Evolutionary conservation across 2,797 vertebrate species (phyloP).

Genomic region (Acipenser transmontanus): DNA sequence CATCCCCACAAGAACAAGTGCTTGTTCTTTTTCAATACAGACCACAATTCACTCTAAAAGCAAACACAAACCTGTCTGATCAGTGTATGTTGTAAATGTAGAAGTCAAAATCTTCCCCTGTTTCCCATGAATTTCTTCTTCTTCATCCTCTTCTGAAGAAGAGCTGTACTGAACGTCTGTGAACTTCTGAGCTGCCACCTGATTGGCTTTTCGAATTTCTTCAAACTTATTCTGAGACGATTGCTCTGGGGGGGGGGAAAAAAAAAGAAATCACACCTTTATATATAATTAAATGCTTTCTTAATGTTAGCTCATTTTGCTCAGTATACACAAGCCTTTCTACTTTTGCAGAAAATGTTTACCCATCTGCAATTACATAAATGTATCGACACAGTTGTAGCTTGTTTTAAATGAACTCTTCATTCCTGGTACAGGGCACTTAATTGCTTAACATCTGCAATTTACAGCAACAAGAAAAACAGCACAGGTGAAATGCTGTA

Average conservation of each 20-base stretch:
- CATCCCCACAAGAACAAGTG: neutral
- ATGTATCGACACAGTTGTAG: neutral
- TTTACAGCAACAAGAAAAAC: no score
- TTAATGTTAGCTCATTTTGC: no score
- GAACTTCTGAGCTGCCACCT: slow-evolving; percentile 75
- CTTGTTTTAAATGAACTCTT: neutral
- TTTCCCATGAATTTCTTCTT: slow-evolving; percentile 66
- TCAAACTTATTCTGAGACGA: slow-evolving; percentile 77
- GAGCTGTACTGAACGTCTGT: slow-evolving; percentile 68
- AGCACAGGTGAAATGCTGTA: no score
- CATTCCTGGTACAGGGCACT: no score
- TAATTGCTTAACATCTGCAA: no score
- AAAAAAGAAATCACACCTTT: fast-evolving
- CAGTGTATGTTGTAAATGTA: slow-evolving; percentile 78
- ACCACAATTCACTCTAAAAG: slow-evolving; percentile 1
- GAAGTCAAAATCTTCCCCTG: slow-evolving; percentile 76
- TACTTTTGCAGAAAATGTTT: no score
- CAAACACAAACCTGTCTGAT: slow-evolving; percentile 73
- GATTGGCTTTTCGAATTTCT: slow-evolving; percentile 84
- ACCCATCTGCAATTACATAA: no score
- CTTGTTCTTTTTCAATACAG: no score
- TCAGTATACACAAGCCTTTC: no score
- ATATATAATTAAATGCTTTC: no score
- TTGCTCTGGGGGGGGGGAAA: slow-evolving; percentile 40
- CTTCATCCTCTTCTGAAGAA: slow-evolving; percentile 67